Evolutionary conservation across 2,888 invertebrate species (phyloP).

Genomic region (Eupithecia inturbata): DNA sequence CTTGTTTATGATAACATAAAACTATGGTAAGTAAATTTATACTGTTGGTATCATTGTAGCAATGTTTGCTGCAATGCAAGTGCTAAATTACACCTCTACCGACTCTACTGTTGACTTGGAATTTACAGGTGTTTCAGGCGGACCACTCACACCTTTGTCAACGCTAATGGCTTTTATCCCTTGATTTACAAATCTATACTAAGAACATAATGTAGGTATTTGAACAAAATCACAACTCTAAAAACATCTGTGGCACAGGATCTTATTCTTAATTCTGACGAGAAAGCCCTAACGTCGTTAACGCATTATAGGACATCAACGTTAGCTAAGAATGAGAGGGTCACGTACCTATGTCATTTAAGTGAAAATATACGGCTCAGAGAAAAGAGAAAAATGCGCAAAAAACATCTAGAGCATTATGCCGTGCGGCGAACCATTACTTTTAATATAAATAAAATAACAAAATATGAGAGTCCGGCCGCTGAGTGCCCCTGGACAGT

Average conservation of each 20-base stretch:
- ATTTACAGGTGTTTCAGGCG: slow-evolving; percentile 8
- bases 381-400: slow-evolving; percentile 80
- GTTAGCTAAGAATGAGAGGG: slow-evolving; percentile 71
- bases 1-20: slow-evolving; percentile 77
- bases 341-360: slow-evolving; percentile 80
- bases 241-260: slow-evolving; percentile 10
- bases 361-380: slow-evolving; percentile 82
- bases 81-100: slow-evolving; percentile 37
- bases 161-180: not conserved
- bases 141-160: slow-evolving; percentile 7
- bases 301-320: slow-evolving; percentile 58
- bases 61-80: slow-evolving; percentile 55
- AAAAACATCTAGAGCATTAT: slow-evolving; percentile 81
- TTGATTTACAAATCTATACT: not conserved
- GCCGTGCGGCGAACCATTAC: slow-evolving; percentile 79
- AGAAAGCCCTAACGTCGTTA: slow-evolving; percentile 51
- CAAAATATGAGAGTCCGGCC: slow-evolving; percentile 84
- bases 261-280: slow-evolving; percentile 32
- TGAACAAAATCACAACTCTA: not conserved
- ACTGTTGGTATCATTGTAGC: slow-evolving; percentile 62
- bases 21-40: slow-evolving; percentile 75
- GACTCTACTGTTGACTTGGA: slow-evolving; percentile 2
- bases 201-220: not conserved
- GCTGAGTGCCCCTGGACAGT: slow-evolving; percentile 82
- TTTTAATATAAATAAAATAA: slow-evolving; percentile 85